Conservation (phyloP, 2,797 vertebrate species). For the Eidolon dupreanum region DNA sequence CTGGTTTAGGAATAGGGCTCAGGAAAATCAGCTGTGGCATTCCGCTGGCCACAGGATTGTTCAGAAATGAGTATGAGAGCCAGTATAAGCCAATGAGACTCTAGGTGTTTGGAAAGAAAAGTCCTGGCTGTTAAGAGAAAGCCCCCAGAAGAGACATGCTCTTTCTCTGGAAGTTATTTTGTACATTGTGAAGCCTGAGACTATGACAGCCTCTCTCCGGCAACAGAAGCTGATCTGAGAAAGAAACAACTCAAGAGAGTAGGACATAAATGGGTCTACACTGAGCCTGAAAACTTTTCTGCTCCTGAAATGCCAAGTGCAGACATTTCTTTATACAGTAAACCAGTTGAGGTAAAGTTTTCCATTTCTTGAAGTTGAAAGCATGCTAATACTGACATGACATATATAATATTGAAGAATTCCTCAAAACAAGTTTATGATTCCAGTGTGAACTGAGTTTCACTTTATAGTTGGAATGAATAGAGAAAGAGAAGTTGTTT, state of each 20-base stretch:
- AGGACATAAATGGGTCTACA: neutral
- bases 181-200: neutral
- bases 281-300: neutral
- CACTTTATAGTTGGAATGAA: neutral
- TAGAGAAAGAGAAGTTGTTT: neutral
- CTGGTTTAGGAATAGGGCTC: neutral
- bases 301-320: neutral
- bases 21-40: neutral
- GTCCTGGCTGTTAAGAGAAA: neutral
- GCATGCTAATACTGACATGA: neutral
- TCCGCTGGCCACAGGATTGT: neutral
- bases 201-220: neutral
- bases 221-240: neutral
- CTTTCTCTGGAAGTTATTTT: neutral
- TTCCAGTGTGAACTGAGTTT: conserved; percentile 35
- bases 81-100: neutral
- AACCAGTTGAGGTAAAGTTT: neutral
- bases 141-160: neutral
- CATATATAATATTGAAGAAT: neutral
- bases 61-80: neutral
- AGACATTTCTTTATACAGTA: neutral
- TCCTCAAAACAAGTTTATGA: neutral
- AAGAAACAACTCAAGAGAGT: neutral
- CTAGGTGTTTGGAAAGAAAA: neutral
- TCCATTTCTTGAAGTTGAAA: neutral